Percentiles rank a stretch among this genome's conserved stretches.
Conservation (phyloP, 1,140 invertebrate genomes). For the Diorhabda elongata region DNA sequence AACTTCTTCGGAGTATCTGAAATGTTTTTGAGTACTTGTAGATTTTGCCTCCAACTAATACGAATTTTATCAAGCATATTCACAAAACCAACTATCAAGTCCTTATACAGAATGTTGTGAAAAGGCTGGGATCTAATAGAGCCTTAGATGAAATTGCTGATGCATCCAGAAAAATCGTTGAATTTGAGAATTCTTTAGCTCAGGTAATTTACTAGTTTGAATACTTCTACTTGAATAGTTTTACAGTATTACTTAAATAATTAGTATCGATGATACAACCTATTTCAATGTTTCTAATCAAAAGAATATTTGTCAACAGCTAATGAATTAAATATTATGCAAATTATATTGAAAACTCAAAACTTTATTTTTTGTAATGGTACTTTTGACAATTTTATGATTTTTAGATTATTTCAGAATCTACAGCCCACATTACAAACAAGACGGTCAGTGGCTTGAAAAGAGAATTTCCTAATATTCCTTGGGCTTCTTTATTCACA, state of each 20-base stretch:
- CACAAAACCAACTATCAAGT: neutral
- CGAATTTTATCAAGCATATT: constrained; percentile 36
- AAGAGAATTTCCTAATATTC: neutral
- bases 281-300: too few species aligned
- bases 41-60: constrained; percentile 12
- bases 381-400: neutral
- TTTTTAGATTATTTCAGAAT: constrained; percentile 10
- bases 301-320: too few species aligned
- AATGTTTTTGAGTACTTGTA: neutral
- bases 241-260: too few species aligned
- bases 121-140: neutral
- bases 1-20: too few species aligned
- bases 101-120: constrained; percentile 13
- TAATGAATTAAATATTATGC: neutral
- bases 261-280: too few species aligned
- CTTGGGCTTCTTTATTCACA: neutral
- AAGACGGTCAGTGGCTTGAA: neutral
- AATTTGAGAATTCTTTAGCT: constrained; percentile 4
- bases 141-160: neutral
- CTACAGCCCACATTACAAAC: neutral
- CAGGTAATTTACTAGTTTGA: neutral
- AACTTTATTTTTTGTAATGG: neutral
- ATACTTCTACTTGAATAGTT: too few species aligned
- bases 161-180: neutral
- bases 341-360: neutral